Evolutionary conservation across 2,888 invertebrate genomes (phyloP), one percentile per base, ranked within the genome.

Genomic region (Autographa pulchrina): DNA sequence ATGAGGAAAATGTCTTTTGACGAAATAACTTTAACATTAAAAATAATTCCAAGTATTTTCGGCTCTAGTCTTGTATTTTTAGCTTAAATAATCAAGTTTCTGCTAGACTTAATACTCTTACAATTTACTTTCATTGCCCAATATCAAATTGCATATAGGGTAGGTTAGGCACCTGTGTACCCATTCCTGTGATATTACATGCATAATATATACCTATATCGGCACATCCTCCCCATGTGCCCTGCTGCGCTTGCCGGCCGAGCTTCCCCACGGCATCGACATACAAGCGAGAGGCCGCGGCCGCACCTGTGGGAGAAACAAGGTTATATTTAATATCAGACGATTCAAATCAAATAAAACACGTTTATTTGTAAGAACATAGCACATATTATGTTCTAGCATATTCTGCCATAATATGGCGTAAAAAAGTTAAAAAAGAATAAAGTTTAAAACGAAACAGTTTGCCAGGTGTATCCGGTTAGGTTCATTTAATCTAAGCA

Each of bases 211-310:
- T 96, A 98, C 98, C 98, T 86, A 98, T 98, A 96, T 98, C 98
- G 81, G 98, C 97, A 83, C 98, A 98, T 91, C 98, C 98, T 83
- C 98, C 98, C 97, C 98, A 98, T 58, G 98, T 98, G 83, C 98
- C 98, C 93, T 98, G 98, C 93, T 98, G 98, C 69, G 98, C 98
- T 92, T 98, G 98, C 83, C 98, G 96, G 76, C 98, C 98, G 90
- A 98, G 96, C 94, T 98, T 98, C 83, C 98, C 97, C 90, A 98
- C 97, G 78, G 98, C 98, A 89, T 98, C 98, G 89, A 98, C 98
- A 94, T 98, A 98, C 85, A 98, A 93, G 67, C 98, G 97, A 43
- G 98, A 98, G 54, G 98, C 98, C 78, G 98, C 98, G 72, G 98
- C 98, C 75, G 98, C 98, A 92, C 98, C 98, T 98, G 96, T 61